Evolutionary conservation across 1,140 invertebrate genomes (phyloP), one percentile per base, ranked within the genome.

Genomic region (Papilio helenus): DNA sequence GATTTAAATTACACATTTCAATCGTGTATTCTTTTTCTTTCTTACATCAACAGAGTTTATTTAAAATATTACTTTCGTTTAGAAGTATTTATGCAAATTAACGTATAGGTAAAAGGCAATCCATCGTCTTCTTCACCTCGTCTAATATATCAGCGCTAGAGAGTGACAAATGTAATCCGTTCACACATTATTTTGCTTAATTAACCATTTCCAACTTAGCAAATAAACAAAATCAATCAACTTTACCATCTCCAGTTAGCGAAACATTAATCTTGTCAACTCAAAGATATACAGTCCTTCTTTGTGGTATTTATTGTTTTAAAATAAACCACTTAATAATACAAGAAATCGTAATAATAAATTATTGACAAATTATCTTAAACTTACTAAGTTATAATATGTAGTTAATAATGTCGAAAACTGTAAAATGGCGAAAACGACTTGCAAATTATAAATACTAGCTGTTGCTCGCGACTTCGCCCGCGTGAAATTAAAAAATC

Each of bases 71-170:
- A 12, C 10, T 26, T 58, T 61, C 0, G 26, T 14, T 26, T 72
- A 68, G 44, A 46, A 44, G 72, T 44, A 20, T 26, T 44, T 72
- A 72, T 72, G 39, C 12, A 72, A 73, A 73, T 73, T 26, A 12
- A 0, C n/a, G 72, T 12, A 49, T 46, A 46, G 18, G 9, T 73
- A 73, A 72, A 44, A 23, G 20, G 42, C 44, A 73, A 73, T 73
- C 12, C 10, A 49, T 73, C 72, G 39, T 73, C 42, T 23, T 49
- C n/a, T 16, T 46, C 18, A 44, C 39, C 72, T 44, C n/a, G 12
- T 16, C 12, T 8, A 49, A 73, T 73, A 73, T 2, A 73, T 73
- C 72, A 73, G 20, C 18, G 7, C 72, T 46, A n/a, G 72, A 20
- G 20, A 7, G 44, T 73, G 72, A 73, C 44, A 73, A 73, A 73